Conservation (phyloP, 2,113 vertebrate genomes). For the human (Homo sapiens) region DNA sequence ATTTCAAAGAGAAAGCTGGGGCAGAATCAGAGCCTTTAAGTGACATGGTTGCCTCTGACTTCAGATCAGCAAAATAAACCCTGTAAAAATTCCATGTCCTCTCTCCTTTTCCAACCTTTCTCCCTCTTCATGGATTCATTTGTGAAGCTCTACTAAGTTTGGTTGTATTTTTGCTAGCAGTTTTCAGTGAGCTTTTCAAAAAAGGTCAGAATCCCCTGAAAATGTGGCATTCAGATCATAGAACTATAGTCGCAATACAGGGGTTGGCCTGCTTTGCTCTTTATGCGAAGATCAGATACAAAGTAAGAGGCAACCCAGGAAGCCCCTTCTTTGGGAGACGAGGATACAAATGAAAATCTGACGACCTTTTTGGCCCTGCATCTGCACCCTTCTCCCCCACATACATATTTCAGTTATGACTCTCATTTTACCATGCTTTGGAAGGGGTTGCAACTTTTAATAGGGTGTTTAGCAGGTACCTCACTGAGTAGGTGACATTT, state of each 20-base stretch:
- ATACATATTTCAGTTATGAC: not conserved
- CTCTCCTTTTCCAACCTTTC: not conserved
- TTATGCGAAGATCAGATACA: not conserved
- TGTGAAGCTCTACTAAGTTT: not conserved
- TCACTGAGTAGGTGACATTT: not conserved
- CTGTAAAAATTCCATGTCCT: not conserved
- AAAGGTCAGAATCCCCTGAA: not conserved
- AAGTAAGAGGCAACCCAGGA: not conserved
- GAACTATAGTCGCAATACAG: not conserved
- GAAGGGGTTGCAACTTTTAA: not conserved
- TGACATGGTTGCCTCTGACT: not conserved
- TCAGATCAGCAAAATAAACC: not conserved
- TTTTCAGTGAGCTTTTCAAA: not conserved
- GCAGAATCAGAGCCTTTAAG: not conserved
- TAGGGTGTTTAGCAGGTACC: not conserved
- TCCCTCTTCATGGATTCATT: not conserved
- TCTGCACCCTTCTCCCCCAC: not conserved
- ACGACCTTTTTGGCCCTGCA: not conserved
- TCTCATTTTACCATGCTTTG: not conserved
- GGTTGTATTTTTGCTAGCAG: not conserved
- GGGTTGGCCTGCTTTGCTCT: not conserved
- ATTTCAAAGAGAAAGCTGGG: not conserved
- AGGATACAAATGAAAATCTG: not conserved
- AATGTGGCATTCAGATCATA: not conserved
- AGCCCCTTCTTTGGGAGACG: not conserved